A percentile compares a stretch with the other conserved stretches of the same genome.
These are phyloP conservation scores for Leucophenga montana DNA, from an alignment of 2,888 invertebrate genomes.

Conservation along the genomic window DNA sequence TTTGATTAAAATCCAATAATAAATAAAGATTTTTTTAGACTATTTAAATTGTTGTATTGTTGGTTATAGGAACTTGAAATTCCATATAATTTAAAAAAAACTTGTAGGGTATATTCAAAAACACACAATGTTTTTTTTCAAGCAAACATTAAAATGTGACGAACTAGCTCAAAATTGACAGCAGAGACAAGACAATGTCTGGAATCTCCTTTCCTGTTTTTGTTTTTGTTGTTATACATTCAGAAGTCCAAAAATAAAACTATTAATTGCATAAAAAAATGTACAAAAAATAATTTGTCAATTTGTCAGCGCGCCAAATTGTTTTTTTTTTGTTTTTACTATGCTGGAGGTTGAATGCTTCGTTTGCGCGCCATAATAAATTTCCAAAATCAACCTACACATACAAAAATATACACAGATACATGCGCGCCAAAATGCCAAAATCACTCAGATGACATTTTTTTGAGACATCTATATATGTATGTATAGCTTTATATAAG, in stretches of 20 bases:
- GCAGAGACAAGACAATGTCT: constrained; percentile 1
- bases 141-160: too few species aligned
- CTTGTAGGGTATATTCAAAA: too few species aligned
- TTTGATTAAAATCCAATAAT: too few species aligned
- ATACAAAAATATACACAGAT: constrained; percentile 35
- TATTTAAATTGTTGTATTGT: too few species aligned
- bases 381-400: constrained; percentile 17
- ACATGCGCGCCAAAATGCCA: not conserved
- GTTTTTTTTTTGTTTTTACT: constrained; percentile 36
- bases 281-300: constrained; percentile 5
- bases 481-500: constrained; percentile 9
- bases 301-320: constrained; percentile 13
- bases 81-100: too few species aligned
- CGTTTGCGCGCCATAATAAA: constrained; percentile 7
- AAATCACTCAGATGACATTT: constrained; percentile 25
- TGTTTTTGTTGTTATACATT: not conserved
- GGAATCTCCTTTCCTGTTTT: not conserved
- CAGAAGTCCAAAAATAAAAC: not conserved
- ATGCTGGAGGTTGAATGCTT: constrained; percentile 30
- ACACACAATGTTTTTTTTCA: too few species aligned
- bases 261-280: not conserved
- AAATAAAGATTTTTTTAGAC: too few species aligned
- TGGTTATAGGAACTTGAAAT: too few species aligned
- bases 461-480: constrained; percentile 20
- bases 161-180: not conserved